A percentile compares a stretch with the other conserved stretches of the same genome.
These are phyloP conservation scores for Ceratosolen fusciceps DNA, from an alignment of 1,140 invertebrate species.

Conservation along the genomic window DNA sequence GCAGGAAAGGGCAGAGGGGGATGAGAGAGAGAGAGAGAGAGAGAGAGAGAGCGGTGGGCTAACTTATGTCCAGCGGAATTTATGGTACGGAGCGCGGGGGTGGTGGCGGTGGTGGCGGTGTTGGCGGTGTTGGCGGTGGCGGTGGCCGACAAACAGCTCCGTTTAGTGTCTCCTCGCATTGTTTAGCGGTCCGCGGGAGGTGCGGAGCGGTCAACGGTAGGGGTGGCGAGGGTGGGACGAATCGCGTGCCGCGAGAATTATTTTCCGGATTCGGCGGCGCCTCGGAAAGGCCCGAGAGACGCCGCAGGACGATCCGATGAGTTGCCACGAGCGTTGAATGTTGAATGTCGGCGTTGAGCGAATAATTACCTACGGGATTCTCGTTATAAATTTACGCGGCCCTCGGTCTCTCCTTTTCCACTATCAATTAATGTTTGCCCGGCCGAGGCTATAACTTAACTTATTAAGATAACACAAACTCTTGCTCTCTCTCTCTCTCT, in stretches of 20 bases:
- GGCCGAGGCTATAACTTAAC: too few species aligned
- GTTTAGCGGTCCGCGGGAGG: conserved; percentile 22
- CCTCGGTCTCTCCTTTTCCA: not conserved
- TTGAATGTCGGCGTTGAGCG: not conserved
- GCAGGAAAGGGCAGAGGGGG: too few species aligned
- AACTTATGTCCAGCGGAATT: not conserved
- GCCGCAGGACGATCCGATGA: not conserved
- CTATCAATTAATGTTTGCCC: not conserved
- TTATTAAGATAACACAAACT: not conserved
- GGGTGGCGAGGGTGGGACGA: not conserved
- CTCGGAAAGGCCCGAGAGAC: not conserved
- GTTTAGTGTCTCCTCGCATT: conserved; percentile 51
- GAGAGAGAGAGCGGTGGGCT: too few species aligned
- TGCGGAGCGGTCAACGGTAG: not conserved
- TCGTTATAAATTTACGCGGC: conserved; percentile 4
- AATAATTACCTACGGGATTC: not conserved
- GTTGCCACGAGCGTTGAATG: too few species aligned
- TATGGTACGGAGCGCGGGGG: not conserved
- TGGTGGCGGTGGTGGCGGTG: conserved; percentile 25
- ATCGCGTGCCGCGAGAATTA: conserved; percentile 39
- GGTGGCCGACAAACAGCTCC: conserved; percentile 20
- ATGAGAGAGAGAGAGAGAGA: too few species aligned
- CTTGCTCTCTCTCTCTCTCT: too few species aligned
- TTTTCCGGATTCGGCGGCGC: conserved; percentile 17
- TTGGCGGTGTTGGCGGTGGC: conserved; percentile 52